Conservation (phyloP, 2,113 vertebrate species). For the Petroica traversi region DNA sequence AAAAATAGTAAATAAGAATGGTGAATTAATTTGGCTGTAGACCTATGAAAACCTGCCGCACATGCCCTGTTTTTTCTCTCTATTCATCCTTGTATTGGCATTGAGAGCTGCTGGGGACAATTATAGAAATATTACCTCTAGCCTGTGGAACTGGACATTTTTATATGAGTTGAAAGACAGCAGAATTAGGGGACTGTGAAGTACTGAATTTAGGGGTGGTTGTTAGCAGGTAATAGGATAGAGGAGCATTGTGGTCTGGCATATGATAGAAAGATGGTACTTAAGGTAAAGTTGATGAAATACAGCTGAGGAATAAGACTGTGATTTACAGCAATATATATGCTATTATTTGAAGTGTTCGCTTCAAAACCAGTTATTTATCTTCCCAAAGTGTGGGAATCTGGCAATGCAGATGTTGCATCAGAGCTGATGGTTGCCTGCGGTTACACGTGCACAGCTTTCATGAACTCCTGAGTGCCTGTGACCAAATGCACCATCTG, state of each 20-base stretch:
- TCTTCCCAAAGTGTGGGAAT: conserved; percentile 14
- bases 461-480: not conserved
- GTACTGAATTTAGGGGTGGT: not conserved
- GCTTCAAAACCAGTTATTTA: conserved; percentile 30
- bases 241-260: not conserved
- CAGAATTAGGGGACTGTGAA: not conserved
- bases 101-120: not conserved
- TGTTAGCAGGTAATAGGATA: not conserved
- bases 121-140: not conserved
- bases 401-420: conserved; percentile 23
- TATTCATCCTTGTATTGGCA: not conserved
- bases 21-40: not conserved
- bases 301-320: not conserved
- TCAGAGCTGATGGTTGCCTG: conserved; percentile 8
- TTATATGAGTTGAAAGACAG: not conserved
- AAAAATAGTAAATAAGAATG: not conserved
- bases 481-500: not conserved
- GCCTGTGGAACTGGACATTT: not conserved
- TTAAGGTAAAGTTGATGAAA: not conserved
- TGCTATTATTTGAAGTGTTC: conserved; percentile 37
- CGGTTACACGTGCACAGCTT: not conserved
- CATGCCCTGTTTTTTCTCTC: not conserved
- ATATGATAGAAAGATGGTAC: not conserved
- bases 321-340: conserved; percentile 28
- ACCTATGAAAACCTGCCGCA: not conserved